A percentile compares a stretch with the other conserved stretches of the same genome.
Conservation (phyloP, 2,797 vertebrate genomes). For the Crypturellus tataupa region DNA sequence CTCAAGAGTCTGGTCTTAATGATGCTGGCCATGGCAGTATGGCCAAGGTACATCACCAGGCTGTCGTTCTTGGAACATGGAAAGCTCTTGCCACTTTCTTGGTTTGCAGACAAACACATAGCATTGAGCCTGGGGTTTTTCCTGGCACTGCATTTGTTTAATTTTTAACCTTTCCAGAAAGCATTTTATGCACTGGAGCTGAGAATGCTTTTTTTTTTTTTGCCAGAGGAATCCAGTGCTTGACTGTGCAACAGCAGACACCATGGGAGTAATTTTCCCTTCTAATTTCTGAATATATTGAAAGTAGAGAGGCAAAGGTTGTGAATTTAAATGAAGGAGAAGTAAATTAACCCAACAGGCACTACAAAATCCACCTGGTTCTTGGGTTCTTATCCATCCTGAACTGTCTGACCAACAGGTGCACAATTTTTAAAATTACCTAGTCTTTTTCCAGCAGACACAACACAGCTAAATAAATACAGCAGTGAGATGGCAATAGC, state of each 20-base stretch:
- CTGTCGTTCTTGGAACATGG: background rate
- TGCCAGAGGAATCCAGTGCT: background rate
- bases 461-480: slow-evolving; percentile 5
- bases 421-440: slow-evolving; percentile 17
- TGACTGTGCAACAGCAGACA: background rate
- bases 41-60: background rate
- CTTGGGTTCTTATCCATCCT: background rate
- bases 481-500: background rate
- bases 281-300: background rate
- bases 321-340: slow-evolving; percentile 24
- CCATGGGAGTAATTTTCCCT: slow-evolving; percentile 22
- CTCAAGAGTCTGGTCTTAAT: background rate
- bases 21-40: accelerated
- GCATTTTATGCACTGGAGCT: background rate
- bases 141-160: background rate
- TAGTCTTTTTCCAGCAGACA: background rate
- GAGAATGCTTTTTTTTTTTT: background rate
- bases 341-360: background rate
- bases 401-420: slow-evolving; percentile 28
- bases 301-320: background rate
- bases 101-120: background rate
- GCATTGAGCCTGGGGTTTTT: accelerated
- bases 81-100: background rate
- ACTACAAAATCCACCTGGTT: background rate
- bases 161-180: background rate